Base-by-base conservation (phyloP, 2,888 invertebrate species). In the Microctonus hyperodae region DNA sequence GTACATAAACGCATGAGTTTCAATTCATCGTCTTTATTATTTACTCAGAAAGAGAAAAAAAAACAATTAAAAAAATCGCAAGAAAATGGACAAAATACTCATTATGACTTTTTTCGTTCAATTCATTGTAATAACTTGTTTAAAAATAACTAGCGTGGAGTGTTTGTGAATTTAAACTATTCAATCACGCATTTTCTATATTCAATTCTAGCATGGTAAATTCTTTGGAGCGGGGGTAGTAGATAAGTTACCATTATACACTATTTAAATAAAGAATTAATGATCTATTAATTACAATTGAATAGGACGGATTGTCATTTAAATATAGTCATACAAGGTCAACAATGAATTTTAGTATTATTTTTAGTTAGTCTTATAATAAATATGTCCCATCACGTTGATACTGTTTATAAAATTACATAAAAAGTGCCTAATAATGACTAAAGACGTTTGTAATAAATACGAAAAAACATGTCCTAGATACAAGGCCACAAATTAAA, bases 231-330 rank as follows among this genome's bases (percentile, higher is more conserved):
- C 44, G 44, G 16, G 44, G n/a, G n/a, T n/a, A n/a, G n/a, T n/a
- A n/a, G 20, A 33, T n/a, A n/a, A 33, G 28, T 28, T 28, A 5
- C 28, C 22, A 33, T 20, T 13, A 53, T 56, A 16, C 9, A n/a
- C n/a, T 16, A 22, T 33, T 56, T 22, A 33, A 56, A 31, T 33
- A 33, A 20, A 31, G n/a, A 9, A 33, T 11, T 16, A 56, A 56
- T 31, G 56, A 16, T 20, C 22, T 20, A 33, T 20, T 31, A 35
- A 16, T 53, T 53, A 53, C 33, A 20, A 16, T 33, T 31, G 37
- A 40, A 23, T 22, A 58, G 58, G 58, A 58, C 58, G 58, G 58
- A 58, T 58, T 37, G 37, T 28, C 16, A 22, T 58, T 25, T 1
- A 58, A 16, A 11, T 56, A 56, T 33, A 33, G 16, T 5, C 22